phyloP scores from a whole-genome alignment of 2,113 vertebrate species.

The Melanerpes formicivorus region DNA sequence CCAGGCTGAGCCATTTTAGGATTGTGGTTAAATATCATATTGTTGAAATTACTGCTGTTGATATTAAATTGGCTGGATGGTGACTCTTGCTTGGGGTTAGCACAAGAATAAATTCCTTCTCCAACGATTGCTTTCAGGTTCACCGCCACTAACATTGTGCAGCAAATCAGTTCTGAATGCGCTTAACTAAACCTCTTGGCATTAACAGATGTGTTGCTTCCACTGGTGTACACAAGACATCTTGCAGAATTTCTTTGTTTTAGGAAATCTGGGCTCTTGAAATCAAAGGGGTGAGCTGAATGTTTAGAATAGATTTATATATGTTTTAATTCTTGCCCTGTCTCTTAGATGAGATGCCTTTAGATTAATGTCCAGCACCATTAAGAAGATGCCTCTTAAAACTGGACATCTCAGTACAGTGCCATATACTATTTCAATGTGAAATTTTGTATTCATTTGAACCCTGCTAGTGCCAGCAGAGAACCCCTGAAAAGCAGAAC shows the following conservation, averaged over 20 bases:
- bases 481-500: neutral
- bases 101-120: constrained; percentile 66
- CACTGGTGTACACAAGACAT: constrained; percentile 48
- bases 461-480: neutral
- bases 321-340: neutral
- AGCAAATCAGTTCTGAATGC: constrained; percentile 69
- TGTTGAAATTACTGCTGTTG: constrained; percentile 70
- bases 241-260: constrained; percentile 59
- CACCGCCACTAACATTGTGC: constrained; percentile 51
- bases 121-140: constrained; percentile 64
- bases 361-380: neutral
- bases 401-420: neutral
- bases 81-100: constrained; percentile 65
- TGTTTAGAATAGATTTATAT: constrained; percentile 10
- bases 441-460: constrained; percentile 8
- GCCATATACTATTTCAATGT: neutral
- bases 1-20: constrained; percentile 49
- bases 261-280: constrained; percentile 17
- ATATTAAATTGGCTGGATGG: constrained; percentile 68
- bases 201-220: constrained; percentile 61
- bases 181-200: constrained; percentile 65
- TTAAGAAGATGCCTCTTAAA: neutral
- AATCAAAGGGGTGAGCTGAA: constrained; percentile 15
- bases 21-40: constrained; percentile 65
- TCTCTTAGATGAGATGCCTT: neutral